Conservation (phyloP, 1,140 invertebrate genomes). For the Agrilus planipennis region DNA sequence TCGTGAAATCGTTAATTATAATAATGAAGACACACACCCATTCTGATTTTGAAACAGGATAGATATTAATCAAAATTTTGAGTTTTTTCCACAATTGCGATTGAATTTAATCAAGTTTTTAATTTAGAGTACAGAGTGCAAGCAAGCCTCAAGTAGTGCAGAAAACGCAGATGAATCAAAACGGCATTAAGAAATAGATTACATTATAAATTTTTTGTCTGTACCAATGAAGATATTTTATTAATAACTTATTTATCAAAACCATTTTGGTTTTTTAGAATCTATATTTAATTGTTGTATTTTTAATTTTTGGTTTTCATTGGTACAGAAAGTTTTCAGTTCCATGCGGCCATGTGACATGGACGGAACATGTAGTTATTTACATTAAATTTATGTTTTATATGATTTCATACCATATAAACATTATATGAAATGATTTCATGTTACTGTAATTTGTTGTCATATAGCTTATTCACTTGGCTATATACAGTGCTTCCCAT, state of each 20-base stretch:
- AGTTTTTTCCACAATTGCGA: neutral
- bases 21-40: neutral
- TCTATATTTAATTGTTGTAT: too few species aligned
- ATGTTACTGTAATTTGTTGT: slow-evolving; percentile 30
- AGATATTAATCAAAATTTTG: neutral
- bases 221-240: slow-evolving; percentile 23
- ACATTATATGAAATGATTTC: slow-evolving; percentile 30
- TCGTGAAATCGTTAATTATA: neutral
- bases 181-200: slow-evolving; percentile 22
- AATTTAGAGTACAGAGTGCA: slow-evolving; percentile 4
- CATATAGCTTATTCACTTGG: slow-evolving; percentile 25
- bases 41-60: neutral
- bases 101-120: neutral
- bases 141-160: slow-evolving; percentile 11
- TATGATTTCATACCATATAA: slow-evolving; percentile 30
- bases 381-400: slow-evolving; percentile 20
- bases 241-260: slow-evolving; percentile 12
- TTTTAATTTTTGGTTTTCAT: too few species aligned
- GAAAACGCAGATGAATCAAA: slow-evolving; percentile 18
- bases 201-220: slow-evolving; percentile 21
- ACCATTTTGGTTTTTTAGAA: too few species aligned
- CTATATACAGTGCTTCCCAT: slow-evolving; percentile 24
- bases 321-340: slow-evolving; percentile 24
- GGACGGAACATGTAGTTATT: slow-evolving; percentile 30
- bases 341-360: slow-evolving; percentile 30